Conservation (phyloP, 2,797 vertebrate species). For the Phataginus tricuspis region DNA sequence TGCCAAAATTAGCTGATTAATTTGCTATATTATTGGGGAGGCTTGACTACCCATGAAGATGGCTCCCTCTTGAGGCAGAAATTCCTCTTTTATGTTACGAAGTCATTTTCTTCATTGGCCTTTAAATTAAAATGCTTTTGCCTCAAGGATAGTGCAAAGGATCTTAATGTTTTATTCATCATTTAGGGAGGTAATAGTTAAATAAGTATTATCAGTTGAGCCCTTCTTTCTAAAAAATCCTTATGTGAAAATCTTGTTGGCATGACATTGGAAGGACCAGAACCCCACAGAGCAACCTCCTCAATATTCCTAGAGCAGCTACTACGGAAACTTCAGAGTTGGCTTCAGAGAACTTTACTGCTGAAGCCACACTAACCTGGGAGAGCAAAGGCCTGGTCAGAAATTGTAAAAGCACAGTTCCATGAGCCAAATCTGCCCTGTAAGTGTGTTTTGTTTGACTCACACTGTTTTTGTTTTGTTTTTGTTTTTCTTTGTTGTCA, state of each 20-base stretch:
- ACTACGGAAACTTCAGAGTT: background rate
- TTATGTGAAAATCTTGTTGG: background rate
- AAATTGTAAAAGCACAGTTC: background rate
- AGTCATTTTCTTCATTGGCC: background rate
- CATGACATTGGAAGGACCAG: background rate
- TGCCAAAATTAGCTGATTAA: background rate
- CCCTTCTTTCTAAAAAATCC: background rate
- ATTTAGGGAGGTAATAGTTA: background rate
- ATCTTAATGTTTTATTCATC: background rate
- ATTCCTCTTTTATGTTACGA: background rate
- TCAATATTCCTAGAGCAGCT: background rate
- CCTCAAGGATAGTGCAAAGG: background rate
- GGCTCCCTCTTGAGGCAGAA: background rate
- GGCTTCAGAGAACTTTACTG: background rate
- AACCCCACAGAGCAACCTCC: background rate
- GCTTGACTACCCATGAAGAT: background rate
- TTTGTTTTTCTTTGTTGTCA: background rate
- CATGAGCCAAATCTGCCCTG: background rate
- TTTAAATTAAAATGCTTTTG: conserved; percentile 49
- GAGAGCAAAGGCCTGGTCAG: background rate
- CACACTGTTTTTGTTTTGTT: background rate
- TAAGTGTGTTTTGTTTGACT: background rate
- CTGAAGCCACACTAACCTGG: background rate
- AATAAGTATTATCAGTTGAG: background rate
- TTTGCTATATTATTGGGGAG: background rate